phyloP scores from a whole-genome alignment of 2,888 invertebrate species.

The Nemotelus pantherinus region DNA sequence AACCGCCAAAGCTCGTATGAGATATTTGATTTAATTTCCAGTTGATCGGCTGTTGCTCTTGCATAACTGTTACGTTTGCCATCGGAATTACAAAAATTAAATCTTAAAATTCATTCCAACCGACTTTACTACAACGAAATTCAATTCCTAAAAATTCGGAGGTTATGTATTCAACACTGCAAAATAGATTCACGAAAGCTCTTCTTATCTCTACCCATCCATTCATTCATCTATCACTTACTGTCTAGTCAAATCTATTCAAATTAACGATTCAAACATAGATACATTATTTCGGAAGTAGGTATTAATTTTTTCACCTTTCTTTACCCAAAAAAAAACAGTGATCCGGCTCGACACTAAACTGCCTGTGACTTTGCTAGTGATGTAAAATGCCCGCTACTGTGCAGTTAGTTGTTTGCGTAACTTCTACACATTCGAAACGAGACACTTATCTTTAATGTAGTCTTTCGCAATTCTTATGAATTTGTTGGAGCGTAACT shows the following conservation, averaged over 20 bases:
- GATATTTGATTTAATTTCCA: too few relatives aligned
- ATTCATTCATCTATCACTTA: background rate
- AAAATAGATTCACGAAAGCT: background rate
- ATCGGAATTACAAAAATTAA: too few relatives aligned
- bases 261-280: background rate
- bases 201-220: background rate
- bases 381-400: too few relatives aligned
- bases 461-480: background rate
- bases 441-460: slow-evolving; percentile 18
- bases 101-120: too few relatives aligned
- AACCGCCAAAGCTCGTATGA: too few relatives aligned
- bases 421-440: background rate
- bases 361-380: too few relatives aligned
- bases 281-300: background rate
- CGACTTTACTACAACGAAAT: too few relatives aligned
- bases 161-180: background rate
- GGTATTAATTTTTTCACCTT: background rate
- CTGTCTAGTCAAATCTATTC: background rate
- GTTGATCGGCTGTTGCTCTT: too few relatives aligned
- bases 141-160: too few relatives aligned
- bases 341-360: background rate
- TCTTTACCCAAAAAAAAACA: background rate
- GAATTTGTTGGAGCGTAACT: slow-evolving; percentile 3
- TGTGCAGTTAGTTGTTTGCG: background rate
- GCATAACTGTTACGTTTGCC: too few relatives aligned